Evolutionary conservation across 2,888 invertebrate species (phyloP).

Genomic region (Platerodrilus igneus): DNA sequence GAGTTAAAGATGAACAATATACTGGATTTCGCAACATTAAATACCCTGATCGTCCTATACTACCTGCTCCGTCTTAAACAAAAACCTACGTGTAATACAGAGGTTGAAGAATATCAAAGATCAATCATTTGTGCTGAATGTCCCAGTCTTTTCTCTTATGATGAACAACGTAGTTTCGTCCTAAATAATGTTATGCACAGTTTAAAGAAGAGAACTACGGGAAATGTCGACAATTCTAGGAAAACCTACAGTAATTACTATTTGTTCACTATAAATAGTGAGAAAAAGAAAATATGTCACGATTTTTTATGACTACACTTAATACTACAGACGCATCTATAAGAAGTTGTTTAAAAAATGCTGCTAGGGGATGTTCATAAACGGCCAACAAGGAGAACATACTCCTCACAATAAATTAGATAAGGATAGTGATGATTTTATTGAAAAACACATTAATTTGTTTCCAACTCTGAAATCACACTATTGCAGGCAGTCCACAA

Average conservation of each 20-base stretch:
- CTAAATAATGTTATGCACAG: slow-evolving; percentile 25
- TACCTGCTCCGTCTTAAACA: slow-evolving; percentile 26
- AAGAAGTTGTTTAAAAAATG: slow-evolving; percentile 23
- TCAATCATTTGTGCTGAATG: slow-evolving; percentile 24
- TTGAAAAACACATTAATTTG: slow-evolving; percentile 24
- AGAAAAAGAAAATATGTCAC: slow-evolving; percentile 18
- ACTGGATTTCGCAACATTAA: slow-evolving; percentile 10
- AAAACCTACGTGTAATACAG: slow-evolving; percentile 27
- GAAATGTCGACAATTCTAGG: slow-evolving; percentile 26
- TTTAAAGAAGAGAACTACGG: slow-evolving; percentile 25
- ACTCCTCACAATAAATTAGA: slow-evolving; percentile 17
- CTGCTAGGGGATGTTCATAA: slow-evolving; percentile 19
- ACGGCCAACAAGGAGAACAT: slow-evolving; percentile 25
- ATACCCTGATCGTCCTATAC: slow-evolving; percentile 22
- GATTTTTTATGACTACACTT: slow-evolving; percentile 26
- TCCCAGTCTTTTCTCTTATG: slow-evolving; percentile 17
- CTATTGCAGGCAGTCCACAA: slow-evolving; percentile 23
- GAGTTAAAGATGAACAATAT: slow-evolving; percentile 8
- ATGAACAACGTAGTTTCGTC: slow-evolving; percentile 29
- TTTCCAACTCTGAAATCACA: slow-evolving; percentile 30
- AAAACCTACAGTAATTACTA: slow-evolving; percentile 11
- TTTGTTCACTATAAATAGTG: slow-evolving; percentile 22
- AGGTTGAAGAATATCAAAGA: slow-evolving; percentile 24
- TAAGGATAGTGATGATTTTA: slow-evolving; percentile 14
- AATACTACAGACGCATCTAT: slow-evolving; percentile 28